Evolutionary conservation across 2,113 vertebrate species (phyloP), one percentile per base, ranked within the genome.

Genomic region (Thymallus thymallus): DNA sequence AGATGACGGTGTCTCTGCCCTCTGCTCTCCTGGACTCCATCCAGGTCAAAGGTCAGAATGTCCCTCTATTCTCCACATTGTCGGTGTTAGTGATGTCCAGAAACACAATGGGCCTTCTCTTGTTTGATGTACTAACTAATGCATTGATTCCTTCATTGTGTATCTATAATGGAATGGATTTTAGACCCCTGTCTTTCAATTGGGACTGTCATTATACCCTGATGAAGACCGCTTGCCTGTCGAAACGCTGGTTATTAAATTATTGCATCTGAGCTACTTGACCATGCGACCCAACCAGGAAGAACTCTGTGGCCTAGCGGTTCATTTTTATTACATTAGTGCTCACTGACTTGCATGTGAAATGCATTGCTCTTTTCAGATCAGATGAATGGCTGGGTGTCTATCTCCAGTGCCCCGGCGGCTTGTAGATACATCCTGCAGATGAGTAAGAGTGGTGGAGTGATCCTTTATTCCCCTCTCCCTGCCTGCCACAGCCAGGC

Each of bases 1-100:
- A 18, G 30, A 78, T 94, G 79, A 69, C 65, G 0, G 85, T 69
- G 61, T 81, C 58, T 35, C 75, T 94, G 78, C 88, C 90, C 56
- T 88, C 73, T 73, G 89, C 91, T 60, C 80, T 85, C 67, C 77
- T 69, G 29, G 78, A 86, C 16, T 91, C 90, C 48, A 69, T 93
- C 73, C 84, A 92, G 74, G 80, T 94, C 77, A 86, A 68, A 91
- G 93, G 93, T 94, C 29, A 80, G 88, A 86, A 48, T 16, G 63
- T 14, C 4, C 13, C 18, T 69, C 73, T 48, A 2, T 18, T 14
- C 22, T 0, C 16, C 56, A 3, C 56, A 20, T 55, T n/a, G 13
- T 22, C n/a, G 1, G 56, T n/a, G 56, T 60, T 58, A 5, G 55
- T 6, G 56, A 58, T 22, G 56, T 55, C 5, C 13, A 55, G 51